phyloP scores from a whole-genome alignment of 2,888 invertebrate species.

The Cyclophora punctaria region DNA sequence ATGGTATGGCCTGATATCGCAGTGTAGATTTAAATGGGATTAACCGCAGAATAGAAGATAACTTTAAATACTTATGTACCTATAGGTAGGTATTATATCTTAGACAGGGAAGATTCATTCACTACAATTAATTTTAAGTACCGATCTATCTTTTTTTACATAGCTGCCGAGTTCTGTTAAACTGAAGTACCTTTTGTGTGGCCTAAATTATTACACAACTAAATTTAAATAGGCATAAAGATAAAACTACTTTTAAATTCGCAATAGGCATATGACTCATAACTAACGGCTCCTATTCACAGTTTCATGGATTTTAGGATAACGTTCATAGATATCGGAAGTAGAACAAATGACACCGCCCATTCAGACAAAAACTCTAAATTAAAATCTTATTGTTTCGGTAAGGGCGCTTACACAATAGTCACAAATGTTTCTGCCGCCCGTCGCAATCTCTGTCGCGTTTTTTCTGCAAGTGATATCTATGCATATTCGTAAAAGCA shows the following conservation, averaged over 20 bases:
- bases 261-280: conserved; percentile 3
- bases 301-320: conserved; percentile 10
- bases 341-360: conserved; percentile 26
- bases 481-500: conserved; percentile 52
- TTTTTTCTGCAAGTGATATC: conserved; percentile 10
- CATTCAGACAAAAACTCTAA: conserved; percentile 34
- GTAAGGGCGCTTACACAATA: conserved; percentile 46
- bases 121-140: no score
- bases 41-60: conserved; percentile 1
- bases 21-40: conserved; percentile 30
- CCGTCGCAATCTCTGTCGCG: conserved; percentile 33
- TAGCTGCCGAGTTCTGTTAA: no score
- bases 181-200: no score
- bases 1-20: no score
- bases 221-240: no score
- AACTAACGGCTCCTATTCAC: conserved; percentile 13
- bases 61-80: no score
- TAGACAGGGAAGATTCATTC: no score
- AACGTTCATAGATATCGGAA: conserved; percentile 11
- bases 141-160: no score
- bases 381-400: conserved; percentile 61
- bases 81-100: no score
- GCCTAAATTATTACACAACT: no score
- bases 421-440: conserved; percentile 34
- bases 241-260: no score